Evolutionary conservation across 2,888 invertebrate species (phyloP).

Genomic region (Microplitis deprimator): DNA sequence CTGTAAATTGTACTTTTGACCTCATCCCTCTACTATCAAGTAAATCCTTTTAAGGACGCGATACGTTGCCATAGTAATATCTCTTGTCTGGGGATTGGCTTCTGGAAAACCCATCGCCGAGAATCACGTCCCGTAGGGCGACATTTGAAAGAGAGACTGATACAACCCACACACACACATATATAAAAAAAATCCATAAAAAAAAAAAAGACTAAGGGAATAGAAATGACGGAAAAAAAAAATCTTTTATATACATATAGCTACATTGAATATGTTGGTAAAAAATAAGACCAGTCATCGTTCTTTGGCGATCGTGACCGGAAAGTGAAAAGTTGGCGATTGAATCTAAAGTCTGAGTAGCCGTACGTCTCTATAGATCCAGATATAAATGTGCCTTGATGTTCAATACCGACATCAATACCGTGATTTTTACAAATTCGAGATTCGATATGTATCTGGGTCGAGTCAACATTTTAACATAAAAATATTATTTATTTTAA

Average conservation of each 20-base stretch:
- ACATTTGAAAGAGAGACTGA: conserved; percentile 34
- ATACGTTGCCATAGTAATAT: conserved; percentile 25
- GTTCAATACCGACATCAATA: background rate
- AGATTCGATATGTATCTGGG: conserved; percentile 36
- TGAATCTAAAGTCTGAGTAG: conserved; percentile 40
- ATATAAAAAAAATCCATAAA: conserved; percentile 31
- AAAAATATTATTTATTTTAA: conserved; percentile 29
- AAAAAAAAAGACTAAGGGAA: conserved; percentile 30
- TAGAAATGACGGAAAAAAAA: conserved; percentile 44
- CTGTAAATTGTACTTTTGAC: conserved; percentile 22
- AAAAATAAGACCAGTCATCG: conserved; percentile 46
- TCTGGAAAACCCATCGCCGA: conserved; percentile 21
- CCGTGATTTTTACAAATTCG: conserved; percentile 41
- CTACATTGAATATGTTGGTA: conserved; percentile 23
- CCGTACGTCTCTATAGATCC: conserved; percentile 28
- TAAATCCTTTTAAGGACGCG: conserved; percentile 29
- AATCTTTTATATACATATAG: conserved; percentile 45
- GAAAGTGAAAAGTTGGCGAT: conserved; percentile 51
- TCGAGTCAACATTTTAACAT: conserved; percentile 32
- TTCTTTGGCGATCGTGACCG: conserved; percentile 54
- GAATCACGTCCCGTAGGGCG: conserved; percentile 47
- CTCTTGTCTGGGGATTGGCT: conserved; percentile 11
- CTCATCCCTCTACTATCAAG: conserved; percentile 9
- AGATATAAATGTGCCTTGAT: background rate
- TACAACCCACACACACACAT: background rate